Evolutionary conservation across 2,113 vertebrate species (phyloP).

Genomic region (Egretta garzetta): DNA sequence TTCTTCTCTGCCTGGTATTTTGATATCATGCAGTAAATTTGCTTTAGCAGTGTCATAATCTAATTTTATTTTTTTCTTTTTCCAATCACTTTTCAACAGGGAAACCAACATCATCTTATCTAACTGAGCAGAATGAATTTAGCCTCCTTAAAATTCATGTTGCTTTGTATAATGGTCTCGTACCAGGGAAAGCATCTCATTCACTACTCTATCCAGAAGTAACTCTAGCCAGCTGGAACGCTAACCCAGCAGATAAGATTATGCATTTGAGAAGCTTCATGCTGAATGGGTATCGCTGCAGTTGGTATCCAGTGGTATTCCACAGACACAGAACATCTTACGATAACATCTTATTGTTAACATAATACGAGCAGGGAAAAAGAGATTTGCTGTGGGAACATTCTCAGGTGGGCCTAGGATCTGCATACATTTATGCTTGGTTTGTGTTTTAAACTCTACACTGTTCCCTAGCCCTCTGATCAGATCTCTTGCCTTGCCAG

Average conservation of each 20-base stretch:
- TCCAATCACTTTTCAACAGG: not conserved
- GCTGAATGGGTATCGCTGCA: accelerated
- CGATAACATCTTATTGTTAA: not conserved
- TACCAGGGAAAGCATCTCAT: not conserved
- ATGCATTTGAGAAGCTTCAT: not conserved
- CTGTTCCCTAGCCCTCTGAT: not conserved
- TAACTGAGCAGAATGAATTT: not conserved
- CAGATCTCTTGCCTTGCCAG: not conserved
- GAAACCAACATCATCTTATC: not conserved
- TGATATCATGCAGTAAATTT: not conserved
- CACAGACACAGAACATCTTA: not conserved
- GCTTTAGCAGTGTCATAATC: not conserved
- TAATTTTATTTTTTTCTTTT: not conserved
- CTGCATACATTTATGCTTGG: not conserved
- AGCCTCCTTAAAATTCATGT: not conserved
- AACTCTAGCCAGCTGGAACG: not conserved
- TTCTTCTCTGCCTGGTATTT: not conserved
- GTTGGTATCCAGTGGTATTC: not conserved
- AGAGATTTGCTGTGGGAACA: not conserved
- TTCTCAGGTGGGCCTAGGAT: constrained; percentile 10
- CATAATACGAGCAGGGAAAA: not conserved
- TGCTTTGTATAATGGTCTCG: not conserved
- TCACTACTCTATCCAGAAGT: not conserved
- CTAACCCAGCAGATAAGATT: not conserved
- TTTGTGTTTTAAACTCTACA: not conserved